These are phyloP conservation scores for Pterostichus madidus DNA, from an alignment of 2,888 invertebrate species.

Conservation along the genomic window DNA sequence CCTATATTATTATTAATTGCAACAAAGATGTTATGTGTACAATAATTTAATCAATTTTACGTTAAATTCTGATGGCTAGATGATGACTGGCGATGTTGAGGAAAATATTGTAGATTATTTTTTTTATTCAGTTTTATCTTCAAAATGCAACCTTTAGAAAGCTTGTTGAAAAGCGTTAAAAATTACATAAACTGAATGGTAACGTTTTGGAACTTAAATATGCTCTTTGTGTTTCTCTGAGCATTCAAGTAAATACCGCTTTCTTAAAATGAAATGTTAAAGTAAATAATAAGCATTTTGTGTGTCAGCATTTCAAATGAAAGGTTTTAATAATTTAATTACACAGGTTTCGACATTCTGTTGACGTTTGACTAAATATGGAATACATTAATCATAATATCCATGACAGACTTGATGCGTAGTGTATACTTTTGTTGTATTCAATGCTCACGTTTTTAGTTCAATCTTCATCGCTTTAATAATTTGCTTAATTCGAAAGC, in stretches of 20 bases:
- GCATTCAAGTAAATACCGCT: conserved; percentile 13
- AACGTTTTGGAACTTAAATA: conserved; percentile 6
- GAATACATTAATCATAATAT: conserved; percentile 57
- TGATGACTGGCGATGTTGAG: no score
- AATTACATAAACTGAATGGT: background rate
- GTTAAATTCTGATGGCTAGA: no score
- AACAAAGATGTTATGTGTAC: no score
- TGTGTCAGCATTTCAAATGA: conserved; percentile 36
- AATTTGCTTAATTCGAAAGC: background rate
- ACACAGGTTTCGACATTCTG: conserved; percentile 37
- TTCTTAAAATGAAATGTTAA: conserved; percentile 22
- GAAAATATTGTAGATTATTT: no score
- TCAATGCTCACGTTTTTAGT: conserved; percentile 25
- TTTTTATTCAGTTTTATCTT: no score
- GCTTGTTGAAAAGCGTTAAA: conserved; percentile 11
- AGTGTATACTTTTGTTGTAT: conserved; percentile 3
- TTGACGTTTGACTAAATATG: conserved; percentile 49
- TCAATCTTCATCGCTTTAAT: no score
- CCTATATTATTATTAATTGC: no score
- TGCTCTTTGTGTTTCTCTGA: conserved; percentile 1
- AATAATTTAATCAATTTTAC: no score
- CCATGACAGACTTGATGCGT: conserved; percentile 16
- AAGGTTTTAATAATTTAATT: conserved; percentile 58
- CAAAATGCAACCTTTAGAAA: background rate
- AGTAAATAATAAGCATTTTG: conserved; percentile 23